Percentiles rank a stretch among this genome's conserved stretches.
Conservation (phyloP, 1,140 invertebrate genomes). For the Akabosia matsudoensis region DNA sequence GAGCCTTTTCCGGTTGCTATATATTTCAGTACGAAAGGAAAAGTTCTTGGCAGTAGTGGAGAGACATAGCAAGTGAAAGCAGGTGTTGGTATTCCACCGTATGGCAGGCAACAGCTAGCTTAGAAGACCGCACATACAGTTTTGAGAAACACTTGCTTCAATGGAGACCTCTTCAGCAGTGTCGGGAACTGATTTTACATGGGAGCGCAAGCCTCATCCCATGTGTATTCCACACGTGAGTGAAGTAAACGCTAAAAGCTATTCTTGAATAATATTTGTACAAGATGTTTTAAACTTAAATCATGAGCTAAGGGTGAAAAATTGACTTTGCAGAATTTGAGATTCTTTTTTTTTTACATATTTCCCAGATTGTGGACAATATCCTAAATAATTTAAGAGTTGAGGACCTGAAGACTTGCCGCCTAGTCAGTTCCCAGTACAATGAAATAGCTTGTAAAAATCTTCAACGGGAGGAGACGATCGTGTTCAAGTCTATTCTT, state of each 20-base stretch:
- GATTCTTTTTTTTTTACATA: background rate
- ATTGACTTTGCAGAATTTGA: too few relatives aligned
- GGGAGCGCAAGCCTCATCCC: slow-evolving; percentile 22
- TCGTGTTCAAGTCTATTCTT: background rate
- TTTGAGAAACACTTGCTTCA: too few relatives aligned
- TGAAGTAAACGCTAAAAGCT: background rate
- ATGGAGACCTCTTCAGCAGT: background rate
- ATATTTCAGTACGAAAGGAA: too few relatives aligned
- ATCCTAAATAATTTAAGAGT: background rate
- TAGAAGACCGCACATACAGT: too few relatives aligned
- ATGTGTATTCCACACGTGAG: slow-evolving; percentile 22
- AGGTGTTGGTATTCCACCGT: background rate
- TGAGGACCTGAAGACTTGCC: background rate
- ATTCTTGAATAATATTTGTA: background rate
- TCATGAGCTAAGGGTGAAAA: too few relatives aligned
- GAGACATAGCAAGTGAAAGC: background rate
- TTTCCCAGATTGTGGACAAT: slow-evolving; percentile 17
- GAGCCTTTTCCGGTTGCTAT: too few relatives aligned
- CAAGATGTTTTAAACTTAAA: too few relatives aligned
- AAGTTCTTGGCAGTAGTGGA: too few relatives aligned
- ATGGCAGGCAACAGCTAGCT: too few relatives aligned
- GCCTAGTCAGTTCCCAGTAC: slow-evolving; percentile 25
- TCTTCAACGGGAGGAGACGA: slow-evolving; percentile 3
- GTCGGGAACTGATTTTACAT: background rate
- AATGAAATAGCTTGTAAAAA: slow-evolving; percentile 13